Evolutionary conservation across 2,113 vertebrate genomes (phyloP).

Genomic region (Zosterops japonicus): DNA sequence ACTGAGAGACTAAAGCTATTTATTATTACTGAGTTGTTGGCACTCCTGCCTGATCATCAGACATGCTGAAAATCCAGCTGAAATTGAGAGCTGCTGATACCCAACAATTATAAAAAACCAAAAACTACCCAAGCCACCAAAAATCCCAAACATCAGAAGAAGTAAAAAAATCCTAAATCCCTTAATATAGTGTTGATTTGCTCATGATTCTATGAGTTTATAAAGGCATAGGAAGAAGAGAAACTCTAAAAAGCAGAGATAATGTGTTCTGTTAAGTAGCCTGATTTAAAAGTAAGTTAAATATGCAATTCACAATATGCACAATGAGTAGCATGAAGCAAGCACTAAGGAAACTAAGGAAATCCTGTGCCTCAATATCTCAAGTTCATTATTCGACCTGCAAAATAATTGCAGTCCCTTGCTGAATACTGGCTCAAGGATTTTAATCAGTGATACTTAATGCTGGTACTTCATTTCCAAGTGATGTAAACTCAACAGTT

Average conservation of each 20-base stretch:
- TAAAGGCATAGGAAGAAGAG: not conserved
- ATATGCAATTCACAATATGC: not conserved
- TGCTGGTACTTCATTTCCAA: not conserved
- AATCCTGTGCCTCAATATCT: not conserved
- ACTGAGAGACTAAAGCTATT: not conserved
- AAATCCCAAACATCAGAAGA: not conserved
- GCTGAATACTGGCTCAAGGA: not conserved
- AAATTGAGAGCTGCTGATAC: not conserved
- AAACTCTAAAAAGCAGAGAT: not conserved
- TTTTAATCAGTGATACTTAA: not conserved
- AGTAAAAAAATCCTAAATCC: not conserved
- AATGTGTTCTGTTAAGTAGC: not conserved
- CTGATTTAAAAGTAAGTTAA: not conserved
- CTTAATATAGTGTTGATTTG: not conserved
- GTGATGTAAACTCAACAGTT: not conserved
- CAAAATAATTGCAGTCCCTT: not conserved
- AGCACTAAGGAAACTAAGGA: not conserved
- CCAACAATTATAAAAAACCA: not conserved
- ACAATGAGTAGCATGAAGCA: not conserved
- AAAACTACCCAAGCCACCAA: not conserved
- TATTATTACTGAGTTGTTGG: not conserved
- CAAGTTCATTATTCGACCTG: not conserved
- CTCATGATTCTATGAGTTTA: not conserved
- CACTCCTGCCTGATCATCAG: not conserved
- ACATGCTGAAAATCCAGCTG: not conserved